Conservation (phyloP, 2,113 vertebrate species). For the Empidonax traillii region DNA sequence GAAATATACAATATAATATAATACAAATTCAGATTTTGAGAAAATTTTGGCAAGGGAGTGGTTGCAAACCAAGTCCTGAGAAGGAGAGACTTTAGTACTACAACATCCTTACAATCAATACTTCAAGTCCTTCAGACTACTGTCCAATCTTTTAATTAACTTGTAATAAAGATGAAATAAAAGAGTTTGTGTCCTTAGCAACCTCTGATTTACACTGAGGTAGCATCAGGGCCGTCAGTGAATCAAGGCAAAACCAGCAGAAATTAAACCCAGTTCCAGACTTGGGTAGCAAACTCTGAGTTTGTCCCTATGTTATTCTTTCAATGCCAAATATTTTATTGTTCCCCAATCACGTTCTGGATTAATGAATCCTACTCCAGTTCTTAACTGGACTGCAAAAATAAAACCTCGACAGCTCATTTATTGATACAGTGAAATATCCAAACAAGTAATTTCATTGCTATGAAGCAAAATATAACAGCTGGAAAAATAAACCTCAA, state of each 20-base stretch:
- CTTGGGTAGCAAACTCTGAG: not conserved
- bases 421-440: conserved; percentile 53
- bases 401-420: conserved; percentile 46
- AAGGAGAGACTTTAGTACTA: not conserved
- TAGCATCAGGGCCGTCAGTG: not conserved
- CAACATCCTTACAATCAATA: not conserved
- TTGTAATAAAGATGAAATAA: not conserved
- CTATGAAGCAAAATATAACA: conserved; percentile 54
- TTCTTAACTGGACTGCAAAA: conserved; percentile 35
- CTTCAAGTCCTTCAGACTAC: not conserved
- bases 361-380: not conserved
- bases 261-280: not conserved
- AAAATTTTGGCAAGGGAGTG: not conserved
- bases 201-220: not conserved
- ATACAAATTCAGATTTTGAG: not conserved
- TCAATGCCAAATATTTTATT: conserved; percentile 12
- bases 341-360: not conserved
- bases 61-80: not conserved
- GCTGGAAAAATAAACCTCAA: conserved; percentile 62
- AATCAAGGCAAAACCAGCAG: not conserved
- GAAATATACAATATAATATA: not conserved
- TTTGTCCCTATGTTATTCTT: not conserved
- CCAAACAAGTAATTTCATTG: conserved; percentile 59
- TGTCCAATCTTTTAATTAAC: not conserved
- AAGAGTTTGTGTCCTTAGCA: not conserved